Conservation (phyloP, 2,888 invertebrate species). For the Pimpla rufipes region DNA sequence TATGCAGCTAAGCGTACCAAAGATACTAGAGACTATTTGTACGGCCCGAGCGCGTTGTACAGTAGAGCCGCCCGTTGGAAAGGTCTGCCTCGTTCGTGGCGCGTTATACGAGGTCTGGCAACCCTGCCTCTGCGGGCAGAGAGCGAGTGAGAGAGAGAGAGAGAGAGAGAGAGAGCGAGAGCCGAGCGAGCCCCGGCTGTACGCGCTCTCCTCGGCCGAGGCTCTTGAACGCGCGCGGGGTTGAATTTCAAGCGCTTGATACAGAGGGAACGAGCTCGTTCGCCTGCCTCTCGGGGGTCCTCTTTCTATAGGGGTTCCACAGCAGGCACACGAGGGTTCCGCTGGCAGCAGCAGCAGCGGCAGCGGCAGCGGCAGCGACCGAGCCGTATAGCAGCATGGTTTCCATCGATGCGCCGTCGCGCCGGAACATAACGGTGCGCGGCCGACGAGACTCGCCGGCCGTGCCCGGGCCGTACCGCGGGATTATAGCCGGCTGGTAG, state of each 20-base stretch:
- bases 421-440: conserved; percentile 82
- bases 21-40: conserved; percentile 31
- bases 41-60: conserved; percentile 30
- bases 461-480: conserved; percentile 77
- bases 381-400: conserved; percentile 51
- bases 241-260: conserved; percentile 83
- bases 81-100: conserved; percentile 32
- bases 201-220: conserved; percentile 14
- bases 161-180: conserved; percentile 6
- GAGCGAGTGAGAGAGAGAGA: conserved; percentile 15
- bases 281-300: conserved; percentile 70
- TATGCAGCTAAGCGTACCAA: not conserved
- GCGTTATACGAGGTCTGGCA: conserved; percentile 74
- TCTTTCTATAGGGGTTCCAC: conserved; percentile 77
- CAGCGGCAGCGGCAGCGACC: conserved; percentile 23
- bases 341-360: conserved; percentile 57
- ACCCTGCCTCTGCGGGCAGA: conserved; percentile 72
- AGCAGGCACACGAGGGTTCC: conserved; percentile 79
- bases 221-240: conserved; percentile 74
- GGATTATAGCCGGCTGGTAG: conserved; percentile 80
- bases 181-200: conserved; percentile 13
- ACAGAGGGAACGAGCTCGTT: conserved; percentile 75
- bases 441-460: conserved; percentile 71
- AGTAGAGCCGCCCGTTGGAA: conserved; percentile 48
- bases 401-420: conserved; percentile 68